A percentile compares a stretch with the other conserved stretches of the same genome.
These are phyloP conservation scores for Tenualosa thibaudeaui DNA, from an alignment of 2,797 vertebrate species.

Conservation along the genomic window DNA sequence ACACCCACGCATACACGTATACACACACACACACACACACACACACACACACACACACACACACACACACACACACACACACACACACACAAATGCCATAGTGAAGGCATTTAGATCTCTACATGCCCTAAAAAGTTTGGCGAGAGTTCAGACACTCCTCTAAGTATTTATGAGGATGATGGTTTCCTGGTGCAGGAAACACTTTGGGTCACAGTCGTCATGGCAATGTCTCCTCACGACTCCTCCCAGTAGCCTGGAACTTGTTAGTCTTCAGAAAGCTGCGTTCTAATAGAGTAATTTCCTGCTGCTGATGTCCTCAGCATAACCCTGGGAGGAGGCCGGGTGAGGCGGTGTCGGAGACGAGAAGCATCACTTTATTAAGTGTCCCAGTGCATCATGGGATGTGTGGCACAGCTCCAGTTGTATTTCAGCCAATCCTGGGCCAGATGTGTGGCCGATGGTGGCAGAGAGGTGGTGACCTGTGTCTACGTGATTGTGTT, in stretches of 20 bases:
- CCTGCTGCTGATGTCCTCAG: neutral
- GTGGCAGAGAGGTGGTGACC: neutral
- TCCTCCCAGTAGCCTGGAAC: neutral
- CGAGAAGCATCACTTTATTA: neutral
- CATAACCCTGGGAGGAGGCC: neutral
- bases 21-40: neutral
- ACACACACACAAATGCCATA: neutral
- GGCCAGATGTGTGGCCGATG: neutral
- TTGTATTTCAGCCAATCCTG: neutral
- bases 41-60: neutral
- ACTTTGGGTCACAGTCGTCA: neutral
- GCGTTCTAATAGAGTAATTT: neutral
- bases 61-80: constrained; percentile 6
- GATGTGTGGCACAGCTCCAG: neutral
- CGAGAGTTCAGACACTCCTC: neutral
- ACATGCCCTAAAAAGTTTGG: neutral
- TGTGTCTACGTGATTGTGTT: neutral
- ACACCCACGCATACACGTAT: neutral
- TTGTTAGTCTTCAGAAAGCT: neutral
- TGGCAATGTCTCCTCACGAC: neutral
- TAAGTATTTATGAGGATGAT: neutral
- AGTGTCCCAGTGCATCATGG: neutral
- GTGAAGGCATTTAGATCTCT: neutral
- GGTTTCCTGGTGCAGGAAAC: neutral
- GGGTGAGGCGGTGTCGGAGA: too few relatives aligned